phyloP scores from a whole-genome alignment of 2,113 vertebrate species.

The Rhinoderma darwinii region DNA sequence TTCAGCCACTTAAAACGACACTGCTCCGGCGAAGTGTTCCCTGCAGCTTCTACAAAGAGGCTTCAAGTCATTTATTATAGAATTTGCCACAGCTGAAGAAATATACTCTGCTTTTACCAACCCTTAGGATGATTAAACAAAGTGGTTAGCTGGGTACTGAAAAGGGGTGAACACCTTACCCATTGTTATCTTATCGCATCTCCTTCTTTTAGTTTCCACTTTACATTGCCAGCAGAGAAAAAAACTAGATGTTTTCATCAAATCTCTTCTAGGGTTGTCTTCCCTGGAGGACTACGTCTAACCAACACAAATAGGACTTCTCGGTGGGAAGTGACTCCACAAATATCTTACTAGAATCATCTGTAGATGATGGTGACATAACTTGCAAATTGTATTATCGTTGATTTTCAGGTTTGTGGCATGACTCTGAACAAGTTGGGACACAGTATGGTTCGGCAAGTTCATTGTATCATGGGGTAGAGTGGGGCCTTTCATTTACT shows the following conservation, averaged over 20 bases:
- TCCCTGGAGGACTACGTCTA: background rate
- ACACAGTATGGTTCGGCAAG: too few relatives aligned
- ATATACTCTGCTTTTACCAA: constrained; percentile 43
- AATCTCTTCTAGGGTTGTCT: background rate
- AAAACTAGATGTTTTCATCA: background rate
- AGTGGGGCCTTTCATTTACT: too few relatives aligned
- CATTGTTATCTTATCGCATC: background rate
- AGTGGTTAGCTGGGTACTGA: background rate
- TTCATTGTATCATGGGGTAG: too few relatives aligned
- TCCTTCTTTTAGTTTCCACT: background rate
- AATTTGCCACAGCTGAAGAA: constrained; percentile 33
- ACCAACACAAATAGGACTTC: background rate
- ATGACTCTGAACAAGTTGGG: too few relatives aligned
- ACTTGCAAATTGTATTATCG: background rate
- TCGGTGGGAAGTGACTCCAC: background rate
- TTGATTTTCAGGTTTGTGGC: too few relatives aligned
- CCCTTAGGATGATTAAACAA: constrained; percentile 15
- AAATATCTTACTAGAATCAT: background rate
- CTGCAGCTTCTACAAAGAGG: constrained; percentile 43
- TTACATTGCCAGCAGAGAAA: background rate
- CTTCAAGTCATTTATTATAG: constrained; percentile 7
- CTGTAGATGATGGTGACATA: background rate
- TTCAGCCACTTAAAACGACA: constrained; percentile 54
- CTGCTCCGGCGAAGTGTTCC: constrained; percentile 31
- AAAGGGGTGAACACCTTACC: background rate